phyloP scores from a whole-genome alignment of 2,113 vertebrate genomes.

The Rhombomys opimus region DNA sequence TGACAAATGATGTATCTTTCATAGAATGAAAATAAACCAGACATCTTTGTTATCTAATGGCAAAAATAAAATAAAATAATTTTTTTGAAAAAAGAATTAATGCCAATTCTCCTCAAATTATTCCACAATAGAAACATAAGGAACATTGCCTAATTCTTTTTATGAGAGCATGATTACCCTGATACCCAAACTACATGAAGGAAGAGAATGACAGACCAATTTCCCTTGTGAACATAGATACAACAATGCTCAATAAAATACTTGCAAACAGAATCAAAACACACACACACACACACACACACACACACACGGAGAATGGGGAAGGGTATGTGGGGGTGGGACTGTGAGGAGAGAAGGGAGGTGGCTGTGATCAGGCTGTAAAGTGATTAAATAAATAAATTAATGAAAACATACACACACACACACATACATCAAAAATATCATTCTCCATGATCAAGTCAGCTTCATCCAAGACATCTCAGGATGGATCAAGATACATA shows the following conservation, averaged over 20 bases:
- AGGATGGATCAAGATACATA: not conserved
- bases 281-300: too few species aligned
- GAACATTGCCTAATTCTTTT: not conserved
- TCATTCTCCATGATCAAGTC: not conserved
- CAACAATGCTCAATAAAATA: not conserved
- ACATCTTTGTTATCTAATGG: not conserved
- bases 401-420: too few species aligned
- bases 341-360: too few species aligned
- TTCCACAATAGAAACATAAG: not conserved
- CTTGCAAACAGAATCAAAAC: not conserved
- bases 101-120: not conserved
- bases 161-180: not conserved
- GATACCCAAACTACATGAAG: not conserved
- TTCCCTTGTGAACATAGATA: not conserved
- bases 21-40: not conserved
- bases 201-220: not conserved
- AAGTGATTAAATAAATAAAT: too few species aligned
- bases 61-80: too few species aligned
- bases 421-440: not conserved
- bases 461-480: not conserved
- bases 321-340: too few species aligned
- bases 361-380: too few species aligned
- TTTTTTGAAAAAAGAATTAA: not conserved
- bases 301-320: too few species aligned
- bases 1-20: not conserved